Percentiles rank a stretch among this genome's conserved stretches.
These are phyloP conservation scores for Schizopygopsis pylzovi DNA, from an alignment of 2,797 vertebrate species.

Conservation along the genomic window DNA sequence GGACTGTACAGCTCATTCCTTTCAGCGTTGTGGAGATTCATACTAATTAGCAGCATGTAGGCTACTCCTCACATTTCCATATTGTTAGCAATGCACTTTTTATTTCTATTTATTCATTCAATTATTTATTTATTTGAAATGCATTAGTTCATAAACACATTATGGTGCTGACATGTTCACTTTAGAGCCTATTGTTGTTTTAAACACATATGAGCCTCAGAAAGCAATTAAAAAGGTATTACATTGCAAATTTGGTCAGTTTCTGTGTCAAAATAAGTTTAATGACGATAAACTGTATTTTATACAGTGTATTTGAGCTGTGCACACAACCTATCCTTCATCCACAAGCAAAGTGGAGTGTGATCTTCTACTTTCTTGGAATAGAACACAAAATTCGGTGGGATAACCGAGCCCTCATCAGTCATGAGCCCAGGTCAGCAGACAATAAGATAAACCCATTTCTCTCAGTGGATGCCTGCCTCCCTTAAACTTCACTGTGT, in stretches of 20 bases:
- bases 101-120: conserved; percentile 38
- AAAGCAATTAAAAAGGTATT: conserved; percentile 22
- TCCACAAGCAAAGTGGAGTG: conserved; percentile 34
- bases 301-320: not conserved
- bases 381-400: conserved; percentile 34
- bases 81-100: conserved; percentile 43
- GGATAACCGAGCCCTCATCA: conserved; percentile 56
- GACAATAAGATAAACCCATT: conserved; percentile 60
- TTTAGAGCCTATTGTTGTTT: conserved; percentile 12
- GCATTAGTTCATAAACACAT: conserved; percentile 20
- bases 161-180: conserved; percentile 29
- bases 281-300: conserved; percentile 12
- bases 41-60: conserved; percentile 58
- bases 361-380: conserved; percentile 44
- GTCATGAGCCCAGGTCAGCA: conserved; percentile 59
- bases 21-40: conserved; percentile 53
- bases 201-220: conserved; percentile 1
- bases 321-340: conserved; percentile 32
- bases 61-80: conserved; percentile 40
- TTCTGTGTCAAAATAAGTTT: conserved; percentile 10
- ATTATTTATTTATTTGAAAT: conserved; percentile 27
- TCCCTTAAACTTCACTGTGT: conserved; percentile 58
- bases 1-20: conserved; percentile 52
- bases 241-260: not conserved
- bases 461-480: conserved; percentile 55